A percentile compares a stretch with the other conserved stretches of the same genome.
Conservation (phyloP, 1,140 invertebrate species). For the Maconellicoccus hirsutus region DNA sequence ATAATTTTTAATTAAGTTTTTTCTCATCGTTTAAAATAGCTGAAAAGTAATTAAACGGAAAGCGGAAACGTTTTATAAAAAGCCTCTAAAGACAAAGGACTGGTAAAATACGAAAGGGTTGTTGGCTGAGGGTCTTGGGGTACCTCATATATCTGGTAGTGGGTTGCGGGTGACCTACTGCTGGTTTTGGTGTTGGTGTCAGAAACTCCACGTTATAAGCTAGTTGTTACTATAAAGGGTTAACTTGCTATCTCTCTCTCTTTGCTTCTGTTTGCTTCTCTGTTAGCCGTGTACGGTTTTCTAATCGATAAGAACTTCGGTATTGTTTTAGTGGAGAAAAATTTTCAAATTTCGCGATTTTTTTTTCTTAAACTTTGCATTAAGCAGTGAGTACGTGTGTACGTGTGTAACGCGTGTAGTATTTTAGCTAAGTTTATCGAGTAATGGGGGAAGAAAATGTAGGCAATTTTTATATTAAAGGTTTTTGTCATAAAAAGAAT, state of each 20-base stretch:
- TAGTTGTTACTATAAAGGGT: slow-evolving; percentile 20
- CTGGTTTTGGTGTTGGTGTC: slow-evolving; percentile 21
- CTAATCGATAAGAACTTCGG: slow-evolving; percentile 1
- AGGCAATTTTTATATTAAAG: too few relatives aligned
- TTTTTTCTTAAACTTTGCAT: too few relatives aligned
- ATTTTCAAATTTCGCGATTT: background rate
- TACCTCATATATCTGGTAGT: slow-evolving; percentile 21
- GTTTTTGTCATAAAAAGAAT: too few relatives aligned
- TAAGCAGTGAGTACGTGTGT: too few relatives aligned
- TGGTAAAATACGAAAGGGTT: slow-evolving; percentile 8
- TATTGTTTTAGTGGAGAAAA: background rate
- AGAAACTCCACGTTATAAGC: slow-evolving; percentile 20
- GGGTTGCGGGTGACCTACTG: slow-evolving; percentile 16
- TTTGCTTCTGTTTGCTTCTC: background rate
- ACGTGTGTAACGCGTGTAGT: too few relatives aligned
- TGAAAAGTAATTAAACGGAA: slow-evolving; percentile 19
- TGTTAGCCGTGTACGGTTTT: background rate
- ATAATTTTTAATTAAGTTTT: background rate
- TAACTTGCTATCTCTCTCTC: slow-evolving; percentile 11
- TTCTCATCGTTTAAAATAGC: slow-evolving; percentile 14
- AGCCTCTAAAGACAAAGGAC: slow-evolving; percentile 17
- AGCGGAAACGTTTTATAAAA: slow-evolving; percentile 22
- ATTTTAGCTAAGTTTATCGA: too few relatives aligned
- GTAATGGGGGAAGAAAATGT: too few relatives aligned
- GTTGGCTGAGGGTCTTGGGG: background rate